Evolutionary conservation across 2,113 vertebrate species (phyloP).

Genomic region (Aldabrachelys gigantea): DNA sequence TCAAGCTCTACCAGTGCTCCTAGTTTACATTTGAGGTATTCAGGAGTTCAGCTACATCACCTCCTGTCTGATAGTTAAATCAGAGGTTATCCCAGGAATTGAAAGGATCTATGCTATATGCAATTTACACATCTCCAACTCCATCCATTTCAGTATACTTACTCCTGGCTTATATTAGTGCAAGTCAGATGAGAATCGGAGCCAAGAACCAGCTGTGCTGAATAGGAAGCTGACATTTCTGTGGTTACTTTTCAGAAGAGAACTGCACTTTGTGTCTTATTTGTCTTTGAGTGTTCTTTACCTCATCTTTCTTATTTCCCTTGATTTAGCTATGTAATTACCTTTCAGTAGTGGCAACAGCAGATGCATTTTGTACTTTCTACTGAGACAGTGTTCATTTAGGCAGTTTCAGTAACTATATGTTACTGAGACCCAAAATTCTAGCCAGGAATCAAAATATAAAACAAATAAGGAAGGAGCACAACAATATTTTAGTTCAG

Average conservation of each 20-base stretch:
- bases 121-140: not conserved
- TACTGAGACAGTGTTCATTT: not conserved
- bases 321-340: slow-evolving; percentile 50
- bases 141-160: not conserved
- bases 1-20: not conserved
- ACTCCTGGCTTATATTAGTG: slow-evolving; percentile 7
- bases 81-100: not conserved
- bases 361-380: slow-evolving; percentile 4
- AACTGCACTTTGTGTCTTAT: not conserved
- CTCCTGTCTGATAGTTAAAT: not conserved
- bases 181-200: slow-evolving; percentile 36
- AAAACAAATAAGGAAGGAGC: not conserved
- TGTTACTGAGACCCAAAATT: not conserved
- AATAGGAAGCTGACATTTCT: not conserved
- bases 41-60: not conserved
- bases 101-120: not conserved
- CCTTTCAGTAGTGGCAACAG: not conserved
- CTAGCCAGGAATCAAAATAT: not conserved
- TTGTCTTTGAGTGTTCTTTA: slow-evolving; percentile 36
- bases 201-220: not conserved
- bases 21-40: not conserved
- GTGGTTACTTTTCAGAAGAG: slow-evolving; percentile 13
- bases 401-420: not conserved
- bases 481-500: not conserved
- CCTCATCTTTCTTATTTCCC: not conserved